Conservation (phyloP, 2,888 invertebrate species). For the Tubiluchus corallicola region DNA sequence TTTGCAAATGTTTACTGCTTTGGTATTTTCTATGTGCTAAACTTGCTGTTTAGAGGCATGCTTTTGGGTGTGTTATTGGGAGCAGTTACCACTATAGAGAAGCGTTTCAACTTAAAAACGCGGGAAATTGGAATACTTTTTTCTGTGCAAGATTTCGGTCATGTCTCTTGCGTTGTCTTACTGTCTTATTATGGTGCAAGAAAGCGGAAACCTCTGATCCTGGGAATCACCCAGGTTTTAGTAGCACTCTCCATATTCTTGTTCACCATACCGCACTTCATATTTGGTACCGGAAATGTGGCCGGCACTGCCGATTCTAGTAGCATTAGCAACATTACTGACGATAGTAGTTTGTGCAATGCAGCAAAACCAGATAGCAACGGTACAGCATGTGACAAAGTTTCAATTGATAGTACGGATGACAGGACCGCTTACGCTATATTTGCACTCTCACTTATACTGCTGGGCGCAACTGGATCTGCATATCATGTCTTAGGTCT, state of each 20-base stretch:
- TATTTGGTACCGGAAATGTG: constrained; percentile 1
- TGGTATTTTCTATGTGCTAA: background rate
- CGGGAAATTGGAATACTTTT: background rate
- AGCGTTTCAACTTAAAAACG: background rate
- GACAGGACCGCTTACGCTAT: no score
- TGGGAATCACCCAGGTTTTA: constrained; percentile 1
- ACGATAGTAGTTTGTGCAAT: no score
- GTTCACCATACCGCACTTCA: constrained; percentile 6
- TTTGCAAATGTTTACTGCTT: constrained; percentile 1
- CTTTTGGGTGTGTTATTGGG: background rate
- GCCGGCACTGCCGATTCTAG: no score
- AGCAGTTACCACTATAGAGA: background rate
- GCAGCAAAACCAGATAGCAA: no score
- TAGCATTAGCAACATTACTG: no score
- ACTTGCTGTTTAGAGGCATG: background rate
- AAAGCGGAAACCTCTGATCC: constrained; percentile 5
- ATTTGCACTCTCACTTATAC: background rate
- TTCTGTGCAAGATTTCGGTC: background rate
- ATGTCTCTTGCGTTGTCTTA: background rate
- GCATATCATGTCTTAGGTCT: background rate
- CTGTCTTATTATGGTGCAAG: constrained; percentile 2
- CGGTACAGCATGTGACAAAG: no score
- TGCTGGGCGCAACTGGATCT: background rate
- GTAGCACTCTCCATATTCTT: constrained; percentile 6
- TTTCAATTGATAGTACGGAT: no score